Percentiles rank a stretch among this genome's conserved stretches.
Conservation (phyloP, 1,140 invertebrate species). For the Epicauta chinensis region DNA sequence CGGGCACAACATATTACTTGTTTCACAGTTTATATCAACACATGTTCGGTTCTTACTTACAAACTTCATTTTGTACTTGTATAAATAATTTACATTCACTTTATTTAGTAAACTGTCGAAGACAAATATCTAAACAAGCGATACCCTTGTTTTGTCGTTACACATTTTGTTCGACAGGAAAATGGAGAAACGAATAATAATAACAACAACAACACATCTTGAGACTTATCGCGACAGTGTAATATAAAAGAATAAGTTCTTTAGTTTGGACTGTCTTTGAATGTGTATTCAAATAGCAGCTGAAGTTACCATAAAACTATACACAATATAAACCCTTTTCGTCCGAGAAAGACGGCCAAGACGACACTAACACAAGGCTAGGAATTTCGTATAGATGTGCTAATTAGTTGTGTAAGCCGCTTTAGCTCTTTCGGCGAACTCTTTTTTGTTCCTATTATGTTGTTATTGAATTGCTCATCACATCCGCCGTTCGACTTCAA, state of each 20-base stretch:
- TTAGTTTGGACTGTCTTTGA: slow-evolving; percentile 10
- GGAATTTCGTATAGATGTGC: slow-evolving; percentile 40
- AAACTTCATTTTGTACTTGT: slow-evolving; percentile 18
- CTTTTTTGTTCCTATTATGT: slow-evolving; percentile 8
- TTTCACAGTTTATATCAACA: slow-evolving; percentile 16
- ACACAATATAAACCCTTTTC: slow-evolving; percentile 16
- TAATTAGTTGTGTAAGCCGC: slow-evolving; percentile 35
- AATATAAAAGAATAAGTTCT: slow-evolving; percentile 21
- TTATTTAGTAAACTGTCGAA: slow-evolving; percentile 30
- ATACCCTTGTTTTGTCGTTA: slow-evolving; percentile 19
- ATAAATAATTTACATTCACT: slow-evolving; percentile 18
- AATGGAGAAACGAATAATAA: slow-evolving; percentile 6
- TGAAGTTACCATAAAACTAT: slow-evolving; percentile 20
- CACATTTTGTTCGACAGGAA: not conserved
- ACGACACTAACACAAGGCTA: slow-evolving; percentile 23
- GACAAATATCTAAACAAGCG: slow-evolving; percentile 26
- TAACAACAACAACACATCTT: slow-evolving; percentile 22
- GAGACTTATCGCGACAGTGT: slow-evolving; percentile 21
- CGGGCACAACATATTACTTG: slow-evolving; percentile 13
- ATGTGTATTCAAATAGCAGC: slow-evolving; percentile 18
- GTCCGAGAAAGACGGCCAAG: not conserved
- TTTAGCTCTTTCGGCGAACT: slow-evolving; percentile 35
- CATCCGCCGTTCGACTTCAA: slow-evolving; percentile 8
- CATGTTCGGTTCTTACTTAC: slow-evolving; percentile 11
- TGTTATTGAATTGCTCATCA: slow-evolving; percentile 5